Percentiles rank a stretch among this genome's conserved stretches.
Conservation (phyloP, 1,140 invertebrate genomes). For the Drosophila murphyi region DNA sequence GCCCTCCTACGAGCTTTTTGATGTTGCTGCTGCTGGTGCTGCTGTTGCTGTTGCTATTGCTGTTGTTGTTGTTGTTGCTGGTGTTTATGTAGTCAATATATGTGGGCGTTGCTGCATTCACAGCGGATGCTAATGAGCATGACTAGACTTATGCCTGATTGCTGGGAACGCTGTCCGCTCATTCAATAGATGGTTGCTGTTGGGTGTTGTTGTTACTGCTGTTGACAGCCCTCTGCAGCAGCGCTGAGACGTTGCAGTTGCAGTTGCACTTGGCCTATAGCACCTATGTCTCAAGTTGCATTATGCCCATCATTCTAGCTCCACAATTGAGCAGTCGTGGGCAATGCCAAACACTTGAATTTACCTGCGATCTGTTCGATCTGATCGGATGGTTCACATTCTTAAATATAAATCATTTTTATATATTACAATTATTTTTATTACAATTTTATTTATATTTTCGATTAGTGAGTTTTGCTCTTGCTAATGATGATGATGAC, state of each 20-base stretch:
- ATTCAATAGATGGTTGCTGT: constrained; percentile 55
- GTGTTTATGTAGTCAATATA: constrained; percentile 31
- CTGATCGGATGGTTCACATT: not conserved
- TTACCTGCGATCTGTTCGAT: not conserved
- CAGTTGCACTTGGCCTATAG: not conserved
- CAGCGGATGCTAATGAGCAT: constrained; percentile 78
- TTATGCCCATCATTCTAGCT: constrained; percentile 4
- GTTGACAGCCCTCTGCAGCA: constrained; percentile 43
- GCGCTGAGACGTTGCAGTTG: constrained; percentile 49
- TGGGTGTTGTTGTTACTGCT: constrained; percentile 53
- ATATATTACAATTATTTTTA: too few relatives aligned
- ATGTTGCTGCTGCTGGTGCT: constrained; percentile 30
- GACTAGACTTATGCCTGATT: constrained; percentile 71
- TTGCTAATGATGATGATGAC: not conserved
- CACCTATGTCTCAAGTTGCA: constrained; percentile 11
- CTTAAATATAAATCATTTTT: too few relatives aligned
- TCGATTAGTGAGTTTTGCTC: too few relatives aligned
- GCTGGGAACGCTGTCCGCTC: constrained; percentile 34
- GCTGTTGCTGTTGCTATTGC: constrained; percentile 53
- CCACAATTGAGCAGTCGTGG: not conserved
- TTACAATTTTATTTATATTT: too few relatives aligned
- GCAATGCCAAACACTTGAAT: constrained; percentile 6
- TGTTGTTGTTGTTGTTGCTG: constrained; percentile 48
- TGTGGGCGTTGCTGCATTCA: constrained; percentile 57
- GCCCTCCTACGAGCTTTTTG: constrained; percentile 41